These are phyloP conservation scores for Zygothrica quintamaculata DNA, from an alignment of 2,888 invertebrate species.

Conservation along the genomic window DNA sequence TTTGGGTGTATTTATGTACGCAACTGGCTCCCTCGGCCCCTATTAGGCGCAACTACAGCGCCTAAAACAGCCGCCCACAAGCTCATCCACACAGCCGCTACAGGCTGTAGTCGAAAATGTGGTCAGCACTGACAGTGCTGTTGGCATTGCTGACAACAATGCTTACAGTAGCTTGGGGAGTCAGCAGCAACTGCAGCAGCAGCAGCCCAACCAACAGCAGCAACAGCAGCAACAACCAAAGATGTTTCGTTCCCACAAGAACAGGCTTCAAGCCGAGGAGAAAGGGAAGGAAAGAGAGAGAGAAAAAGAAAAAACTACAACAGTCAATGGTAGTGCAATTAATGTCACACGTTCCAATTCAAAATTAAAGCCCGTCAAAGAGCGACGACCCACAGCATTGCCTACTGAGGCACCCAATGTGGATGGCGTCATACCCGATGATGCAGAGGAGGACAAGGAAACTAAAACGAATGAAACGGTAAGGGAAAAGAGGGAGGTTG, in stretches of 20 bases:
- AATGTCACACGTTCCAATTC: slow-evolving; percentile 64
- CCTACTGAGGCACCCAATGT: slow-evolving; percentile 73
- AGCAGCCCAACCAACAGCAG: slow-evolving; percentile 34
- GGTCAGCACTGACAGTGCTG: slow-evolving; percentile 30
- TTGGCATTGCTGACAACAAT: slow-evolving; percentile 4
- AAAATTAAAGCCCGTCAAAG: slow-evolving; percentile 81
- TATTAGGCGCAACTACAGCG: slow-evolving; percentile 65
- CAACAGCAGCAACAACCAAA: slow-evolving; percentile 38
- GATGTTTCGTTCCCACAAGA: slow-evolving; percentile 58
- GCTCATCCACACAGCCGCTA: slow-evolving; percentile 35
- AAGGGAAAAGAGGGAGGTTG: not conserved
- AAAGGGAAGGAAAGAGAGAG: slow-evolving; percentile 9
- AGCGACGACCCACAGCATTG: slow-evolving; percentile 79
- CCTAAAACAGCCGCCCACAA: slow-evolving; percentile 53
- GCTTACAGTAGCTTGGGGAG: slow-evolving; percentile 19
- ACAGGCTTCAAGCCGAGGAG: slow-evolving; percentile 46
- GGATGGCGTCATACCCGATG: slow-evolving; percentile 29
- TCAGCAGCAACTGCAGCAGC: slow-evolving; percentile 17
- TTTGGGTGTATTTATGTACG: slow-evolving; percentile 36
- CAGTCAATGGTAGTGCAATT: slow-evolving; percentile 63
- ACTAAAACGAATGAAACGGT: not conserved
- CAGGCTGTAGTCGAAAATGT: slow-evolving; percentile 58
- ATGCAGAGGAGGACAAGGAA: slow-evolving; percentile 13
- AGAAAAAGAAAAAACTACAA: slow-evolving; percentile 17
- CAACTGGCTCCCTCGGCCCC: slow-evolving; percentile 14